Evolutionary conservation across 2,113 vertebrate genomes (phyloP).

Genomic region (Rhagologus leucostigma): DNA sequence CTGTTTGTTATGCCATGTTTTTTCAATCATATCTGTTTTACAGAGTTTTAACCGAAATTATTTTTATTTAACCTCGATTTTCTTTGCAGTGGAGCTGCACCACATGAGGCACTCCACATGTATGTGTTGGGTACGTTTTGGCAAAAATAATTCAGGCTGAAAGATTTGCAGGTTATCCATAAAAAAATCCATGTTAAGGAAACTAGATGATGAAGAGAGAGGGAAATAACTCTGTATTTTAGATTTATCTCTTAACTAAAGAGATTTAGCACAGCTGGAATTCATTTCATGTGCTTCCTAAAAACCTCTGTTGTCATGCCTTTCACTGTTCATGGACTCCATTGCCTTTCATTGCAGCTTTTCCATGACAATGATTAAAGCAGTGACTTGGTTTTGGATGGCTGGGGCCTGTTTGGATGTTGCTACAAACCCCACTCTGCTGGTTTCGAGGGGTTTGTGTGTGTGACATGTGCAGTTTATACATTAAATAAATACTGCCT

Average conservation of each 20-base stretch:
- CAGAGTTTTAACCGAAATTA: background rate
- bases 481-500: background rate
- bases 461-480: rapidly evolving
- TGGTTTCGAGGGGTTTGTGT: background rate
- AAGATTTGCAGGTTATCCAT: background rate
- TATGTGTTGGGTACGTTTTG: background rate
- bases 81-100: background rate
- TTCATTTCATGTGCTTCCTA: background rate
- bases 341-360: background rate
- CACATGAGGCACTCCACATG: background rate
- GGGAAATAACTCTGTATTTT: background rate
- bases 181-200: background rate
- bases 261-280: background rate
- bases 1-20: background rate
- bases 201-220: background rate
- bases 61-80: background rate
- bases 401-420: background rate
- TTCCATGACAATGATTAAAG: background rate
- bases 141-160: background rate
- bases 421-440: background rate
- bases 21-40: background rate
- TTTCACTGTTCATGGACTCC: background rate
- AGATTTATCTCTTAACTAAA: background rate
- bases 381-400: background rate
- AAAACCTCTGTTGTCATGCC: background rate